Evolutionary conservation across 1,140 invertebrate species (phyloP).

Genomic region (Cydia fagiglandana): DNA sequence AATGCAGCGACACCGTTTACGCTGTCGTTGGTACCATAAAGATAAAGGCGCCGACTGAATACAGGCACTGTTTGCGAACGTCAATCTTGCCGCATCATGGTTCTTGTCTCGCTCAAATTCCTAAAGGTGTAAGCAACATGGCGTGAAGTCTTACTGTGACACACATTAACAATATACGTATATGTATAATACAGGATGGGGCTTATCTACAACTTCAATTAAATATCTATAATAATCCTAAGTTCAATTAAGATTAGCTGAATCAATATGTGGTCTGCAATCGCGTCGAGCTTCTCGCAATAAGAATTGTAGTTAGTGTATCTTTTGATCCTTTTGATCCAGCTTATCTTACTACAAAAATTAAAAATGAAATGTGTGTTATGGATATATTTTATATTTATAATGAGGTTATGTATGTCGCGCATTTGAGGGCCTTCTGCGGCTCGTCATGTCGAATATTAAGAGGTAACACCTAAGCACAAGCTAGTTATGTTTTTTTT

Average conservation of each 20-base stretch:
- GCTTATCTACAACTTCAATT: constrained; percentile 25
- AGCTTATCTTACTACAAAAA: constrained; percentile 2
- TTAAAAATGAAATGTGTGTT: not conserved
- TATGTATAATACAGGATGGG: constrained; percentile 25
- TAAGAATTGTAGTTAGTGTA: not conserved
- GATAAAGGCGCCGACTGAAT: not conserved
- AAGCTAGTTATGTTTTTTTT: not conserved
- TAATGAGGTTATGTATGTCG: not conserved
- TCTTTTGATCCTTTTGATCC: not conserved
- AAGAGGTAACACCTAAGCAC: not conserved
- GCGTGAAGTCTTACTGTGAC: constrained; percentile 21
- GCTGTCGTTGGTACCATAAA: not conserved
- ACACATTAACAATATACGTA: not conserved
- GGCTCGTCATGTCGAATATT: not conserved
- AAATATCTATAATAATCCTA: constrained; percentile 15
- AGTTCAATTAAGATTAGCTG: constrained; percentile 11
- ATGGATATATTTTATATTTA: not conserved
- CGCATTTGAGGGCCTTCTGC: not conserved
- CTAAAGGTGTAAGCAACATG: not conserved
- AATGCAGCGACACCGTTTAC: not conserved
- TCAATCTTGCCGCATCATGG: not conserved
- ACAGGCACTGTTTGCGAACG: not conserved
- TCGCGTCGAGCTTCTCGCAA: not conserved
- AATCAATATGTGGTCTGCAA: not conserved
- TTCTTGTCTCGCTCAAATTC: not conserved